A percentile compares a stretch with the other conserved stretches of the same genome.
These are phyloP conservation scores for Atethmia centrago DNA, from an alignment of 2,888 invertebrate species.

Conservation along the genomic window DNA sequence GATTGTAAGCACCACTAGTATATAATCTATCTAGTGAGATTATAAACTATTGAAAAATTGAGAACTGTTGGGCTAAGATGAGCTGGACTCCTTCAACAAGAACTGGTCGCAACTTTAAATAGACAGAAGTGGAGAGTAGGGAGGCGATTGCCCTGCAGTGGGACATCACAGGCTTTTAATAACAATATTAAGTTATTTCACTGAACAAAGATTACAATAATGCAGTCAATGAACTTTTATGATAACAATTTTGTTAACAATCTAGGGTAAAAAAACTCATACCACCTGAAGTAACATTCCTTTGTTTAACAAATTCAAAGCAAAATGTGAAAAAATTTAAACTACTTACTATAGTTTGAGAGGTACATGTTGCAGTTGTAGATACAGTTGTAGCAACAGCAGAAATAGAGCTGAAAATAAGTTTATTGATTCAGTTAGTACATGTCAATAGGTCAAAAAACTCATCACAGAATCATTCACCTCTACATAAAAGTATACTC, in stretches of 20 bases:
- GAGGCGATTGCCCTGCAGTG: neutral
- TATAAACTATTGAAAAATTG: too few relatives aligned
- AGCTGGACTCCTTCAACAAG: neutral
- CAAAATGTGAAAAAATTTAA: constrained; percentile 37
- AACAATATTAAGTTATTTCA: constrained; percentile 1
- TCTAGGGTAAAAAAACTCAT: constrained; percentile 20
- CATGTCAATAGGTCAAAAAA: constrained; percentile 44
- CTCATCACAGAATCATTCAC: constrained; percentile 43
- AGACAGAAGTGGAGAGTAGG: neutral
- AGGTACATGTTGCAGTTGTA: constrained; percentile 87
- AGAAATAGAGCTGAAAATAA: constrained; percentile 84
- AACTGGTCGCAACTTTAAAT: neutral
- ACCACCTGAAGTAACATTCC: constrained; percentile 35
- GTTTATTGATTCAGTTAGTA: constrained; percentile 50
- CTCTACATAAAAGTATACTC: constrained; percentile 6
- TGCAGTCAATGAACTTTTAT: constrained; percentile 45
- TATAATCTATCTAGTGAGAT: too few relatives aligned
- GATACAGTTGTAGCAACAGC: constrained; percentile 85
- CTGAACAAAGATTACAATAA: constrained; percentile 17
- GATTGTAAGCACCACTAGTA: too few relatives aligned
- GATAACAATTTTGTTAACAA: constrained; percentile 21
- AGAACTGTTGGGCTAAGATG: neutral
- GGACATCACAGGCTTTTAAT: neutral
- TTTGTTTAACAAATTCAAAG: constrained; percentile 43
- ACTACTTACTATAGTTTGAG: constrained; percentile 86